A percentile compares a stretch with the other conserved stretches of the same genome.
Conservation (phyloP, 2,888 invertebrate species). For the Papilio gigon region DNA sequence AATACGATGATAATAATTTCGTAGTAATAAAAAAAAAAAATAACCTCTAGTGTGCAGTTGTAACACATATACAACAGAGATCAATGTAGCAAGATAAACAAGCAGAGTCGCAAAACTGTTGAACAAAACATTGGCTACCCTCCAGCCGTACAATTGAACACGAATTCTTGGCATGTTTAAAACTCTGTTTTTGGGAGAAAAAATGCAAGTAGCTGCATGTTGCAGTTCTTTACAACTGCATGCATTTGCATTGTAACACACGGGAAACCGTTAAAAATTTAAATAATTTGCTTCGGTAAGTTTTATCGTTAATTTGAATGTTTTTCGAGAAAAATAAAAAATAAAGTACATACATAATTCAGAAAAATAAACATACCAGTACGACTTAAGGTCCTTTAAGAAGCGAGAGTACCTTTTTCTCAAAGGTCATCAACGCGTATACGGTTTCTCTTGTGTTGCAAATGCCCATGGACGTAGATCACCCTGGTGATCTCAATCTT, state of each 20-base stretch:
- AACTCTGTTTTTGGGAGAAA: slow-evolving; percentile 18
- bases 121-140: slow-evolving; percentile 32
- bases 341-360: neutral
- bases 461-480: too few relatives aligned
- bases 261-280: neutral
- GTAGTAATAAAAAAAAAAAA: too few relatives aligned
- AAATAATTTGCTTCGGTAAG: neutral
- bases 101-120: slow-evolving; percentile 35
- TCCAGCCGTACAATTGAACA: slow-evolving; percentile 38
- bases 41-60: neutral
- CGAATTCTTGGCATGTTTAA: slow-evolving; percentile 39
- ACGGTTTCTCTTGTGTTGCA: too few relatives aligned
- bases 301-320: neutral
- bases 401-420: too few relatives aligned
- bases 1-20: too few relatives aligned
- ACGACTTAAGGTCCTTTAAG: too few relatives aligned
- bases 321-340: neutral
- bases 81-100: slow-evolving; percentile 22
- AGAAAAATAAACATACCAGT: too few relatives aligned
- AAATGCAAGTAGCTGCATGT: slow-evolving; percentile 23
- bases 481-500: too few relatives aligned
- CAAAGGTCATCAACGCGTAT: too few relatives aligned
- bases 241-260: slow-evolving; percentile 14
- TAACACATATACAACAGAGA: slow-evolving; percentile 16
- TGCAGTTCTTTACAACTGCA: slow-evolving; percentile 19